Base-by-base conservation (phyloP, 1,140 invertebrate species). In the Rhynchophorus ferrugineus region DNA sequence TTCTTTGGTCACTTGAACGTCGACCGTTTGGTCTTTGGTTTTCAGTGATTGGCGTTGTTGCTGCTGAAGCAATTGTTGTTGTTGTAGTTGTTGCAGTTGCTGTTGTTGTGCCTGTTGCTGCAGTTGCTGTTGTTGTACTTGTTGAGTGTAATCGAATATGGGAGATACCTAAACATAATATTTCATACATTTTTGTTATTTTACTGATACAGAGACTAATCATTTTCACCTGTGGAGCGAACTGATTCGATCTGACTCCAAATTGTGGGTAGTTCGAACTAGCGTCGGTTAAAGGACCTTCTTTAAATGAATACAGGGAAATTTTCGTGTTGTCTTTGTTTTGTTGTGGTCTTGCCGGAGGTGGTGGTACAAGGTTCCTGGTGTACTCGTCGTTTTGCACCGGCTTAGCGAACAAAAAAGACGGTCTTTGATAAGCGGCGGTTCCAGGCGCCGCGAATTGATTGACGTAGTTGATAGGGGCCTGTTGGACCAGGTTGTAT, bases 1-100 rank as follows among this genome's bases (percentile, higher is more conserved):
- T 54, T 69, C 66, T 55, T 65, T 69, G 24, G 66, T 69, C 0
- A 67, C 62, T 55, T 68, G 60, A 6, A 68, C 61, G 24, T 67
- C 59, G 1, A 63, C 54, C 20, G 45, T 41, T 37, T 51, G 56
- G 24, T 59, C 52, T 21, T 62, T 56, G 8, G 22, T 16, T 34
- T 46, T 43, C 8, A 34, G 39, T 21, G 21, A 43, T 2, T 39
- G 41, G 14, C 49, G 38, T 29, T 47, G 50, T 41, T 39, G 51
- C 11, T 41, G 38, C 19, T 41, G 14, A 5, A 7, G 9, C 13
- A 3, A 13, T 9, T 37, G 14, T 37, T n/a, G 9, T n/a, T 9
- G 36, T 29, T 47, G 50, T 41, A 34, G 51, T 18, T 41, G 38
- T 41, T 41, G 14, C 9, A 7, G 9, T 37, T 9, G 14, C 3